Evolutionary conservation across 2,797 vertebrate species (phyloP), one percentile per base, ranked within the genome.

Genomic region (Chiroxiphia lanceolata): DNA sequence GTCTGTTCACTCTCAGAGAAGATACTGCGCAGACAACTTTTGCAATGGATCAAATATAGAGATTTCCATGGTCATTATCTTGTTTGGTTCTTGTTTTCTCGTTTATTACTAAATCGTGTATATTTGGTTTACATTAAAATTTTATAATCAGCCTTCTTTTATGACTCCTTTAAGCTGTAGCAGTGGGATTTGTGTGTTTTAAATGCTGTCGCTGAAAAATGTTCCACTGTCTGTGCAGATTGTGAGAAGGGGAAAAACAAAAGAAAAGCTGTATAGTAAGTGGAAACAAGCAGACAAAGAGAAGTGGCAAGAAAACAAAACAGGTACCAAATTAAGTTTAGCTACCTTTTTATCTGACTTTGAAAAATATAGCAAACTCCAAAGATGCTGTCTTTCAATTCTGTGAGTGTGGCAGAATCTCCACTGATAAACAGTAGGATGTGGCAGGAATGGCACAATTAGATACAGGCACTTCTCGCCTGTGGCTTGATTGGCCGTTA

Each of bases 271-370:
- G 34, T 91, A 76, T 57, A 89, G 18, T 50, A 89, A 75, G 60
- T 70, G 19, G 69, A 95, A 94, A 94, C 21, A 91, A 94, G 79
- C 74, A 88, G 56, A 90, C 83, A 92, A 93, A 96, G 79, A 92
- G 82, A 92, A 93, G n/a, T 50, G 40, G 2, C n/a, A 56, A 81
- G 61, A 60, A 71, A 86, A 69, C 31, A 54, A 69, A 63, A 0
- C 10, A 61, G 31, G 29, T 75, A 53, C 27, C 15, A 72, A 74
- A 72, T 87, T 51, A 89, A 60, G 26, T 83, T 57, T 54, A 87
- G 50, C 7, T 90, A 44, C 29, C 11, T 54, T 84, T 91, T 83
- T 34, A 42, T 64, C 48, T 51, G 59, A 63, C 33, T 84, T 63
- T 45, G 36, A 68, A 84, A 92, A 92, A 61, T 7, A 0, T 34